Evolutionary conservation across 2,113 vertebrate species (phyloP), one percentile per base, ranked within the genome.

Genomic region (Dolichallabes microphthalmus): DNA sequence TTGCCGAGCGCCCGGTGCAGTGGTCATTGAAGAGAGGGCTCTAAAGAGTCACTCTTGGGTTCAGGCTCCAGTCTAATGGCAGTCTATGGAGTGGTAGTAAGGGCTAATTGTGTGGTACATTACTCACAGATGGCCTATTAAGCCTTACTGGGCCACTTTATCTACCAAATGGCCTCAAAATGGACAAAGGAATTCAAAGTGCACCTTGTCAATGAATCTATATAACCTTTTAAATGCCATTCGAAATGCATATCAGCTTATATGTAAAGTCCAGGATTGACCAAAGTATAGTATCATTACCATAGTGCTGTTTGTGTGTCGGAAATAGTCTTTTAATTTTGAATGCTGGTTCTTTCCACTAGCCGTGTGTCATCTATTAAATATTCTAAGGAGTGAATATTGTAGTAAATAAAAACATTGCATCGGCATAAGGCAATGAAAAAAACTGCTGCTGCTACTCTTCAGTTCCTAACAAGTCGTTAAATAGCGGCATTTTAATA

Each of bases 41-140:
- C 83, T 94, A 90, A 93, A 93, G 94, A 92, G 94, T 93, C 91
- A 91, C 91, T 93, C 81, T 68, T 90, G 90, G 91, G 39, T 6
- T 88, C 76, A 87, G 86, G 74, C 77, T 81, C 85, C 69, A 64
- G 89, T 91, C 91, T 94, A 94, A 94, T 94, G 93, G 93, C 90
- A 89, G 68, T 91, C 66, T 80, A 10, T 84, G 88, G 83, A 88
- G 76, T 91, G 91, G 89, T 89, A 91, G 92, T 90, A 88, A 91
- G 92, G 90, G 92, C 91, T 93, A 93, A 94, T 94, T 94, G 93
- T 93, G 90, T 88, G 61, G 86, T 91, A 90, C 90, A 85, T 90
- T 92, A 91, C 90, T 89, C 90, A 91, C 93, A 94, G 92, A 91
- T 93, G 93, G 90, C 88, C 92, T 90, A 94, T 94, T 93, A 93